Base-by-base conservation (phyloP, 2,113 vertebrate genomes). In the Mus spicilegus region DNA sequence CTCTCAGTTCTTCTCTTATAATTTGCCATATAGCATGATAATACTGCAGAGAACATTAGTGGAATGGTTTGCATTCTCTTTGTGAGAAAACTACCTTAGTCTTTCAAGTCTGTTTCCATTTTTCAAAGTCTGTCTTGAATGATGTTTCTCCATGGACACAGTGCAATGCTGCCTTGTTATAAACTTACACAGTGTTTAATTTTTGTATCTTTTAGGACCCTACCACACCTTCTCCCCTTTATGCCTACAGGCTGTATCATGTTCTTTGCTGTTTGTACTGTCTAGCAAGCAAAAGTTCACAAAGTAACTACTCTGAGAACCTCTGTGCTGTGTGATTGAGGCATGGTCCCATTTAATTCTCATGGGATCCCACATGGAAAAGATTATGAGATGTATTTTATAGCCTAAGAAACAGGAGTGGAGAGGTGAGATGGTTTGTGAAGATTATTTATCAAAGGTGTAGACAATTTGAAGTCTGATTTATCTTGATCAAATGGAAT, bases 401-500 rank as follows among this genome's bases (percentile, higher is more conserved):
- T 67, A 89, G 56, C 2, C 39, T 16, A 86, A 86, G 72, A 93
- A 89, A 87, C 14, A 72, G 72, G 46, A 90, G 61, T 6, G 7
- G 28, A 87, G 24, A 28, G 22, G 20, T 70, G n/a, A 90, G 51
- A 51, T 89, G 54, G 16, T 69, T 92, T 49, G 28, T 61, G 82
- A 95, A 30, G 46, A 69, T 54, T 42, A 1, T 1, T 85, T 49
- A 67, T 61, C 49, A 94, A 58, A 39, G 20, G 16, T 63, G 7
- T 33, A 89, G 56, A 87, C 56, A 82, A 28, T 73, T 58, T 90
- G n/a, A 94, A 84, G 61, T 95, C 63, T n/a, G 17, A n/a, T 65
- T 26, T 91, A 24, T 51, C 16, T 33, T 95, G 85, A 72, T 10
- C 33, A 58, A 89, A 86, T 72, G 80, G 81, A 30, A 24, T 13